Evolutionary conservation across 2,888 invertebrate genomes (phyloP).

Genomic region (Nephrotoma appendiculata): DNA sequence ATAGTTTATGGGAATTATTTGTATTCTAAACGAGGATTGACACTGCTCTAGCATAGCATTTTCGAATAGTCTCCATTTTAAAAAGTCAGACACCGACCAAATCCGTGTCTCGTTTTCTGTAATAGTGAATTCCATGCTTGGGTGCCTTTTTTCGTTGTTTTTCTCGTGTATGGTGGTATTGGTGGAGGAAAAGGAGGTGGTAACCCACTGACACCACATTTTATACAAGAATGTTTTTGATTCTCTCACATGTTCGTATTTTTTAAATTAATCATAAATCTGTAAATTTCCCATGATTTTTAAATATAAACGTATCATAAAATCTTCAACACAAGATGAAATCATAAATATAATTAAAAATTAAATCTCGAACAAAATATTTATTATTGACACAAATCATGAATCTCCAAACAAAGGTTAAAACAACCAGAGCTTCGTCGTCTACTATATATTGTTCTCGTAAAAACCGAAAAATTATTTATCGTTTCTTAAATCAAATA

Average conservation of each 20-base stretch:
- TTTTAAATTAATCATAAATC: background rate
- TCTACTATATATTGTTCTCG: background rate
- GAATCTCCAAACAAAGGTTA: background rate
- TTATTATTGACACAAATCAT: background rate
- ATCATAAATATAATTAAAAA: background rate
- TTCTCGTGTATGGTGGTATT: too few relatives aligned
- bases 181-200: too few relatives aligned
- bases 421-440: background rate
- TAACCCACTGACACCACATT: too few relatives aligned
- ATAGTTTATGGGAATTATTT: too few relatives aligned
- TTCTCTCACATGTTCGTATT: background rate
- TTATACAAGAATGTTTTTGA: too few relatives aligned
- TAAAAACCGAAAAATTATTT: background rate
- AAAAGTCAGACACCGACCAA: too few relatives aligned
- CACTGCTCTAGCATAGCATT: too few relatives aligned
- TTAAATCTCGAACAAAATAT: background rate
- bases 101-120: too few relatives aligned
- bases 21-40: too few relatives aligned
- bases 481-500: background rate
- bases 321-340: background rate
- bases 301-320: background rate
- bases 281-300: background rate
- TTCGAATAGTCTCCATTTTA: too few relatives aligned
- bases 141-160: too few relatives aligned
- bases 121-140: too few relatives aligned